Evolutionary conservation across 2,797 vertebrate species (phyloP), one percentile per base, ranked within the genome.

Genomic region (Brotula barbata): DNA sequence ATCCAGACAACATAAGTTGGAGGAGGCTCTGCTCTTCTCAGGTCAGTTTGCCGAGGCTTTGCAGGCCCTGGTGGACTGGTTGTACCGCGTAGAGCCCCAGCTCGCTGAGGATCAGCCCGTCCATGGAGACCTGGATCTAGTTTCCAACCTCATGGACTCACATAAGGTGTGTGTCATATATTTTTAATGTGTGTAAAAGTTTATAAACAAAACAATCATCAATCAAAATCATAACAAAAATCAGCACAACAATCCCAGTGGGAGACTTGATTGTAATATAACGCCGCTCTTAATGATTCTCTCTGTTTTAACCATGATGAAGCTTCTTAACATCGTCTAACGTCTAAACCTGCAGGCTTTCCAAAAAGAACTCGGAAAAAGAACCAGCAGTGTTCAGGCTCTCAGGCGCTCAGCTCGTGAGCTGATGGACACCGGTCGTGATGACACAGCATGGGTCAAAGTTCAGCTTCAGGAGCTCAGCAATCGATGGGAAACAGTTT

Each of bases 41-140:
- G 97, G 97, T 6, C 97, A 99, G 89, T 99, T 99, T 85, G 94
- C 97, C 21, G 97, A 99, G 16, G 97, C 97, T 0, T 90, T 99
- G 34, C 97, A 99, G 86, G 97, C 95, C 0, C 78, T 99, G 76
- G 96, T 99, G 40, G 97, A 99, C 86, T 99, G 97, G 97, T 82
- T 99, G 11, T 99, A 99, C 85, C 94, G 97, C 53, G 94, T 98
- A 3, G 97, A 99, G 56, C 97, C 97, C 3, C 96, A 98, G 88
- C 71, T 99, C 23, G 93, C 95, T 1, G 96, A 99, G 78, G 97
- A 99, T 69, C 96, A 94, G 75, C 96, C 96, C 0, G 96, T 99
- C 36, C 96, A 98, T 0, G 97, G 97, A 43, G 97, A 99, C 77
- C 89, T 99, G 46, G 97, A 98, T 67, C 90, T 99, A 21, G 97